Evolutionary conservation across 2,888 invertebrate genomes (phyloP).

Genomic region (Caenorhabditis drosophilae): DNA sequence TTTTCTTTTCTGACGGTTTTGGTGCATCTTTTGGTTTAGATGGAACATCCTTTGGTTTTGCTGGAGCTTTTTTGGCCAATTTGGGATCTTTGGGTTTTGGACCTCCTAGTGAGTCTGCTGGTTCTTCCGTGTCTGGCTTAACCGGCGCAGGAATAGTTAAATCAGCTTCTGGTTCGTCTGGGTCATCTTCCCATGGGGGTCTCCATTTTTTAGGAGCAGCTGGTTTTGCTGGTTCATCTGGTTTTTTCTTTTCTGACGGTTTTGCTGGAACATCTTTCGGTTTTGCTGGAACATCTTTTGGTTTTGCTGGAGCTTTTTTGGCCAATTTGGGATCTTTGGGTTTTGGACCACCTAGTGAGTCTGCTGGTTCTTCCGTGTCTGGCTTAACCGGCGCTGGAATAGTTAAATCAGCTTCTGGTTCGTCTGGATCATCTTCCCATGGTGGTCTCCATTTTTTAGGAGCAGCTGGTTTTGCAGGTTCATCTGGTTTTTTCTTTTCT

Average conservation of each 20-base stretch:
- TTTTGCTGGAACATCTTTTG: conserved; percentile 5
- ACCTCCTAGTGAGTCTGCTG: conserved; percentile 39
- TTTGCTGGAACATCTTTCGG: conserved; percentile 8
- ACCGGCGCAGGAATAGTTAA: neutral
- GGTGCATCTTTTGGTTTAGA: conserved; percentile 4
- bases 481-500: neutral
- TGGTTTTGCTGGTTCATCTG: conserved; percentile 9
- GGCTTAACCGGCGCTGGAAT: neutral
- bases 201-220: conserved; percentile 24
- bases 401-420: too few species aligned
- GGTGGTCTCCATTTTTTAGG: too few species aligned
- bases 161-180: conserved; percentile 12
- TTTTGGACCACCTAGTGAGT: conserved; percentile 32
- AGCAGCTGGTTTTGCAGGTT: conserved; percentile 4
- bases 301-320: conserved; percentile 17
- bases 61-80: conserved; percentile 19
- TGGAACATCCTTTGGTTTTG: conserved; percentile 17
- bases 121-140: conserved; percentile 35
- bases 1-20: conserved; percentile 5
- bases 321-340: conserved; percentile 39
- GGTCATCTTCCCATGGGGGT: conserved; percentile 34
- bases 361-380: conserved; percentile 37
- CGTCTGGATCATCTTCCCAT: too few species aligned
- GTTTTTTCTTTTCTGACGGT: conserved; percentile 5
- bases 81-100: conserved; percentile 41